Evolutionary conservation across 2,888 invertebrate species (phyloP).

Genomic region (Apocheima hispidaria): DNA sequence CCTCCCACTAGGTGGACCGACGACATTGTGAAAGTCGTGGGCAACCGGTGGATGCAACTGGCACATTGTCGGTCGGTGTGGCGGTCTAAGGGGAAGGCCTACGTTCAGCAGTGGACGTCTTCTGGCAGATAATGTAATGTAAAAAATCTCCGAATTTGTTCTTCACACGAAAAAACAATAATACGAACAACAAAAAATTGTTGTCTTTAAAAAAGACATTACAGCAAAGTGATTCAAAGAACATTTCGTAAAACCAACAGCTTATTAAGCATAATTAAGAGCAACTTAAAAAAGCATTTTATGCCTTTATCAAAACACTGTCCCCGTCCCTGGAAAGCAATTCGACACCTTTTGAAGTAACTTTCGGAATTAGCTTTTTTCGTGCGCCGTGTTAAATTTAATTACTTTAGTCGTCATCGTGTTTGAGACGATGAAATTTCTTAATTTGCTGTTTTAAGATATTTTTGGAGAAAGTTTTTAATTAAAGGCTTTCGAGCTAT

Average conservation of each 20-base stretch:
- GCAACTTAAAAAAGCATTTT: slow-evolving; percentile 14
- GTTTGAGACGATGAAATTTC: slow-evolving; percentile 21
- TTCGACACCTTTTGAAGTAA: slow-evolving; percentile 42
- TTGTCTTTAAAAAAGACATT: not conserved
- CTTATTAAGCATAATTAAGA: slow-evolving; percentile 20
- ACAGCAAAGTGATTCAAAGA: slow-evolving; percentile 7
- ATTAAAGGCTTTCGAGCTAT: not conserved
- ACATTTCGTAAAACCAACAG: slow-evolving; percentile 8
- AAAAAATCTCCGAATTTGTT: too few relatives aligned
- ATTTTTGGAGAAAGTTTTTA: slow-evolving; percentile 16
- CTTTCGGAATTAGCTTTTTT: slow-evolving; percentile 36
- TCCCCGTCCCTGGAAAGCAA: slow-evolving; percentile 32
- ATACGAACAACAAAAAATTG: not conserved
- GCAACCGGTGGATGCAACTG: too few relatives aligned
- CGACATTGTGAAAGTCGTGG: too few relatives aligned
- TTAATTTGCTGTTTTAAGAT: slow-evolving; percentile 22
- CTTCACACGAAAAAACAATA: too few relatives aligned
- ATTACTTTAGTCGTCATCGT: slow-evolving; percentile 35
- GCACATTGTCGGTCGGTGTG: too few relatives aligned
- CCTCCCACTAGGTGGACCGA: too few relatives aligned
- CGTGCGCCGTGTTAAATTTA: slow-evolving; percentile 35
- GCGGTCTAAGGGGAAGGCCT: too few relatives aligned
- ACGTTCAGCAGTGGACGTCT: too few relatives aligned
- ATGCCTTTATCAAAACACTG: slow-evolving; percentile 17
- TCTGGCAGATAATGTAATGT: too few relatives aligned